Conservation (phyloP, 2,888 invertebrate species). For the Apotomis turbidana region DNA sequence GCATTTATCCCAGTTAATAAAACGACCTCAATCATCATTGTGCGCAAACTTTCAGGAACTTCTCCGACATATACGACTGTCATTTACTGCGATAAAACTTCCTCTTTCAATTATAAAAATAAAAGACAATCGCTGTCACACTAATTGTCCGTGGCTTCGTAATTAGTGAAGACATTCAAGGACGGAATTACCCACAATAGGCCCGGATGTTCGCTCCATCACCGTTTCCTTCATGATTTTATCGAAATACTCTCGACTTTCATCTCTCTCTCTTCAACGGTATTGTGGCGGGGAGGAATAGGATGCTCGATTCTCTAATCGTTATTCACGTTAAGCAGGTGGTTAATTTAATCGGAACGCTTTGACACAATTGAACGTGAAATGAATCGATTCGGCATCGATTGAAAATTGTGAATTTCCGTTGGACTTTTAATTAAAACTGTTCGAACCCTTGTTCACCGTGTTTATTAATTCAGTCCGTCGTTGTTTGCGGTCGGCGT, state of each 20-base stretch:
- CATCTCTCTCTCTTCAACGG: constrained; percentile 51
- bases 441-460: constrained; percentile 49
- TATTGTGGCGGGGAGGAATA: constrained; percentile 47
- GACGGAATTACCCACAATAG: constrained; percentile 62
- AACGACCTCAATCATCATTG: neutral
- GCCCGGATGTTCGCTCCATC: constrained; percentile 71
- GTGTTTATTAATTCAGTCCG: constrained; percentile 54
- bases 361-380: constrained; percentile 61
- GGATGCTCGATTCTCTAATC: constrained; percentile 27
- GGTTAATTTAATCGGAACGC: constrained; percentile 74
- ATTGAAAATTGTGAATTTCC: constrained; percentile 53
- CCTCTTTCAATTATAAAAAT: constrained; percentile 43
- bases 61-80: constrained; percentile 28
- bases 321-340: constrained; percentile 58
- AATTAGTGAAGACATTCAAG: constrained; percentile 66
- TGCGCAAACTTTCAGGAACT: constrained; percentile 11
- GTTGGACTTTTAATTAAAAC: constrained; percentile 57
- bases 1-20: neutral
- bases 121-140: constrained; percentile 49
- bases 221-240: constrained; percentile 63
- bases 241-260: constrained; percentile 40
- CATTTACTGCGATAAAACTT: constrained; percentile 31
- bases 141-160: constrained; percentile 64
- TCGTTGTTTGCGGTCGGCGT: constrained; percentile 45
- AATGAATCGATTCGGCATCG: constrained; percentile 60